These are phyloP conservation scores for Emys orbicularis DNA, from an alignment of 2,797 vertebrate genomes.

Conservation along the genomic window DNA sequence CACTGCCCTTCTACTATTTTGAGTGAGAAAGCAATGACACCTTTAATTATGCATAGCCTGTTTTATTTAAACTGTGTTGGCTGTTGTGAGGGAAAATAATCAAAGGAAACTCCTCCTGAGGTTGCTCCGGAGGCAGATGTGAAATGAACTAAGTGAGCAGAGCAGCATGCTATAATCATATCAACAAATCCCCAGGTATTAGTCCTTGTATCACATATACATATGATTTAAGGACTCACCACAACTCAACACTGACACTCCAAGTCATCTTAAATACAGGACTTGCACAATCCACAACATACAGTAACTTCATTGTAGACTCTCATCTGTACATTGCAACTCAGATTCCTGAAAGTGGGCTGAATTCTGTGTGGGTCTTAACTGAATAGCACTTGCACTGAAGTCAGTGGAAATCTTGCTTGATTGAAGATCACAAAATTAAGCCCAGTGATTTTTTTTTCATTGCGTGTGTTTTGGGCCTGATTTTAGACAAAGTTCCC, in stretches of 20 bases:
- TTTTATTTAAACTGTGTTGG: slow-evolving; percentile 78
- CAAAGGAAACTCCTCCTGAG: slow-evolving; percentile 70
- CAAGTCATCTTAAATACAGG: slow-evolving; percentile 71
- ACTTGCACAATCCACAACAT: slow-evolving; percentile 19
- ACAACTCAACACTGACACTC: slow-evolving; percentile 74
- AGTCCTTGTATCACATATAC: slow-evolving; percentile 59
- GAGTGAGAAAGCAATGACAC: slow-evolving; percentile 74
- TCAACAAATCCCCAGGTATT: slow-evolving; percentile 71
- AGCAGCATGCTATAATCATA: slow-evolving; percentile 65
- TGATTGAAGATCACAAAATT: not conserved
- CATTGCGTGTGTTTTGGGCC: not conserved
- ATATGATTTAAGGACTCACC: slow-evolving; percentile 68
- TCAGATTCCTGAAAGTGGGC: slow-evolving; percentile 25
- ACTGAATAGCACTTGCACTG: not conserved
- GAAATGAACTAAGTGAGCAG: slow-evolving; percentile 76
- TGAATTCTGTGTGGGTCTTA: not conserved
- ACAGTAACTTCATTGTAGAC: not conserved
- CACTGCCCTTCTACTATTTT: slow-evolving; percentile 72
- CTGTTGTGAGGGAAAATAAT: slow-evolving; percentile 73
- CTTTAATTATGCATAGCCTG: slow-evolving; percentile 80
- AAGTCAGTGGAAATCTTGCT: not conserved
- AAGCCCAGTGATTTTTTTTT: not conserved
- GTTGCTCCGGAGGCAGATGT: slow-evolving; percentile 69
- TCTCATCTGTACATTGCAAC: slow-evolving; percentile 24
- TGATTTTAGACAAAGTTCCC: not conserved